A percentile compares a stretch with the other conserved stretches of the same genome.
phyloP scores from a whole-genome alignment of 2,113 vertebrate species.

The Crypturellus undulatus region DNA sequence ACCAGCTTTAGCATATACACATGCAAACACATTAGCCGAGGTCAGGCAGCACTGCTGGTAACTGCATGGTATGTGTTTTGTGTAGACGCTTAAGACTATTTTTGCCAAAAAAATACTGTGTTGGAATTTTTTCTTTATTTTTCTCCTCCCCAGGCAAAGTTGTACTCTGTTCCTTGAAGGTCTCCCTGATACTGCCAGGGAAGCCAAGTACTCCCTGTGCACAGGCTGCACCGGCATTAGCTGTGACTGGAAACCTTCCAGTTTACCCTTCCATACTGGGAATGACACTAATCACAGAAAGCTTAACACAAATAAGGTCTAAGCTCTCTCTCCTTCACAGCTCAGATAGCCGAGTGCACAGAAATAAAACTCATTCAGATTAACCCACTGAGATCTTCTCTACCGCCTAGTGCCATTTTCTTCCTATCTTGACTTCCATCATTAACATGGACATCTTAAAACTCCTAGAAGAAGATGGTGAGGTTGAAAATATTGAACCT shows the following conservation, averaged over 20 bases:
- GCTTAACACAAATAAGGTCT: neutral
- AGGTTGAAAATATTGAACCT: neutral
- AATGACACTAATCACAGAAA: neutral
- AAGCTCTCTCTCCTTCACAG: neutral
- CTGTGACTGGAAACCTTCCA: neutral
- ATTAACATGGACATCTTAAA: neutral
- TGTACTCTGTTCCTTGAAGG: neutral
- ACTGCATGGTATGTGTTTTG: neutral
- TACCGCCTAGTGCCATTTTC: neutral
- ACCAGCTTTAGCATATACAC: neutral
- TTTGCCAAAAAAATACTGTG: neutral
- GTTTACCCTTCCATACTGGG: fast-evolving
- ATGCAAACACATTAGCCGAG: neutral
- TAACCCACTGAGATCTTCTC: neutral
- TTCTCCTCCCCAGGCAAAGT: neutral
- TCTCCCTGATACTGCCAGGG: neutral
- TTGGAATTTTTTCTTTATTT: neutral
- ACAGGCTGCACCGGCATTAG: neutral
- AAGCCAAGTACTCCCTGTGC: fast-evolving
- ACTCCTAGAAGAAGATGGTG: neutral
- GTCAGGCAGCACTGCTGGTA: neutral
- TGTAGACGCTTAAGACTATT: neutral
- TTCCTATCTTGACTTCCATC: neutral
- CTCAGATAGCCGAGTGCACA: neutral
- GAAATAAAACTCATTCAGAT: neutral